These are phyloP conservation scores for Platalea minor DNA, from an alignment of 2,797 vertebrate species.

Conservation along the genomic window DNA sequence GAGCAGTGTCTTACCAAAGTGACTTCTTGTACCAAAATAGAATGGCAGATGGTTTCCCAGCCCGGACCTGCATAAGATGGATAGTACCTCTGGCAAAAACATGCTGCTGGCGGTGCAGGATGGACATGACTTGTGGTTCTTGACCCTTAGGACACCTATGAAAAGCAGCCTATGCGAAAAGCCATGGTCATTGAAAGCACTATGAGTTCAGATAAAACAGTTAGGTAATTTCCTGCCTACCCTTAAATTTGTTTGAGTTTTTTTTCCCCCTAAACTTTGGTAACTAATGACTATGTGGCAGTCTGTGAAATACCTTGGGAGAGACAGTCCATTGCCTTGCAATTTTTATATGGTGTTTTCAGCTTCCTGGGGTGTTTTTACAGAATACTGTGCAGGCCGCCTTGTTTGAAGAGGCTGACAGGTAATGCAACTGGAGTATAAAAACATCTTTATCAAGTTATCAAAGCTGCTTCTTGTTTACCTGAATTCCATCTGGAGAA, in stretches of 20 bases:
- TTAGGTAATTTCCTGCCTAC: neutral
- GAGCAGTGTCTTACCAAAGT: neutral
- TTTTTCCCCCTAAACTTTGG: fast-evolving
- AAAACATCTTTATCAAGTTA: neutral
- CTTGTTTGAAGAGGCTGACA: neutral
- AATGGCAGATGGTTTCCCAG: neutral
- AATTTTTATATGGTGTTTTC: neutral
- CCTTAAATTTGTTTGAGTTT: neutral
- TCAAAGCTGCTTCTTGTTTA: neutral
- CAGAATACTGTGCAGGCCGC: neutral
- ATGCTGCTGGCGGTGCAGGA: neutral
- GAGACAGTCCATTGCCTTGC: neutral
- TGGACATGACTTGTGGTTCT: neutral
- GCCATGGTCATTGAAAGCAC: neutral
- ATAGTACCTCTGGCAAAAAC: neutral
- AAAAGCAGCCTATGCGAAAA: neutral
- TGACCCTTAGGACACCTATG: neutral
- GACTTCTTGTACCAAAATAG: neutral
- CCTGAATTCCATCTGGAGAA: neutral
- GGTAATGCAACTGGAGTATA: neutral
- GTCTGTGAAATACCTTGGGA: neutral
- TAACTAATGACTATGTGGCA: neutral
- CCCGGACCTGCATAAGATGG: neutral
- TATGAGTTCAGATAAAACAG: neutral
- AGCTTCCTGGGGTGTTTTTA: neutral